A percentile compares a stretch with the other conserved stretches of the same genome.
phyloP scores from a whole-genome alignment of 2,113 vertebrate genomes.

The Corythornis vintsioides region DNA sequence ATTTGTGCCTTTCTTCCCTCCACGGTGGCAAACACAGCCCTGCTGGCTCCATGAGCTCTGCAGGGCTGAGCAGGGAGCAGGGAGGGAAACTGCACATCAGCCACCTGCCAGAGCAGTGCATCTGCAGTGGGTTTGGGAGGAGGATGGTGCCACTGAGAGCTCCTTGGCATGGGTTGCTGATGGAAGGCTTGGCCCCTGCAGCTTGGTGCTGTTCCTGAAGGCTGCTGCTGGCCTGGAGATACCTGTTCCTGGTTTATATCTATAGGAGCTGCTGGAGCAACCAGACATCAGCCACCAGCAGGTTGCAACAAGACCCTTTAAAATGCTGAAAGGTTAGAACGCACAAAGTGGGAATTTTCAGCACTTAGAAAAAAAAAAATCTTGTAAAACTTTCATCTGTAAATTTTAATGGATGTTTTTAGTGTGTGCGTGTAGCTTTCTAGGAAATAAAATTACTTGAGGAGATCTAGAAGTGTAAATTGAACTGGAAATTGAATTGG shows the following conservation, averaged over 20 bases:
- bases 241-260: not conserved
- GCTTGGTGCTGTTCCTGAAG: not conserved
- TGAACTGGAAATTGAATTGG: not conserved
- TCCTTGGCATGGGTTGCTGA: not conserved
- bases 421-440: not conserved
- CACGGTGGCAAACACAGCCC: not conserved
- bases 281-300: not conserved
- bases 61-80: not conserved
- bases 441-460: not conserved
- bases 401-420: not conserved
- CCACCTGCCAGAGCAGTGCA: not conserved
- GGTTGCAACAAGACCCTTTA: not conserved
- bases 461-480: not conserved
- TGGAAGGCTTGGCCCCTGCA: not conserved
- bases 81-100: not conserved
- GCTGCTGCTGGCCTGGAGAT: not conserved
- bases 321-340: not conserved
- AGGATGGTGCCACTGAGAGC: not conserved
- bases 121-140: not conserved
- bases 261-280: not conserved
- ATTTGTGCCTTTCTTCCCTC: not conserved
- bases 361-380: not conserved
- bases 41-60: not conserved
- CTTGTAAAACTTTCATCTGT: not conserved
- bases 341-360: conserved; percentile 1